These are phyloP conservation scores for Ctenodactylus gundi DNA, from an alignment of 2,113 vertebrate species.

Conservation along the genomic window DNA sequence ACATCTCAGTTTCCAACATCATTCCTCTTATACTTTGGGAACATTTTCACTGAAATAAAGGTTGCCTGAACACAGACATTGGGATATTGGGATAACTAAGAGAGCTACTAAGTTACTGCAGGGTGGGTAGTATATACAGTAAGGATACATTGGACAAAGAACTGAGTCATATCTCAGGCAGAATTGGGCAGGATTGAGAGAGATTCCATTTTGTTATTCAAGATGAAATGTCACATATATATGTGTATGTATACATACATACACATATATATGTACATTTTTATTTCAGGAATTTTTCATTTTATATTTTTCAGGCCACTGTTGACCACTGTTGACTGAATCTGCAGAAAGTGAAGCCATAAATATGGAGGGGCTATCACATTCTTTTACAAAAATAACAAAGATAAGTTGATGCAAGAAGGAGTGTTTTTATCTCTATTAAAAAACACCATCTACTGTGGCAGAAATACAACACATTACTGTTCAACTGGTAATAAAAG, in stretches of 20 bases:
- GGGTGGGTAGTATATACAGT: too few relatives aligned
- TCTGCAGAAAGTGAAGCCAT: not conserved
- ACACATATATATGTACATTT: not conserved
- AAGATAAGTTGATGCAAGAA: not conserved
- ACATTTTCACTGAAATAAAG: not conserved
- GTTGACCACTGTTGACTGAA: not conserved
- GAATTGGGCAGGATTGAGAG: not conserved
- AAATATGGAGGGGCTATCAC: not conserved
- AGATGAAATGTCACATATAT: not conserved
- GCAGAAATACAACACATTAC: conserved; percentile 3
- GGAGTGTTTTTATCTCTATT: conserved; percentile 6
- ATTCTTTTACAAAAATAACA: not conserved
- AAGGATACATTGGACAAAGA: not conserved
- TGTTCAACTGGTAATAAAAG: not conserved
- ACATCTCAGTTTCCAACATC: not conserved
- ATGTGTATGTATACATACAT: too few relatives aligned
- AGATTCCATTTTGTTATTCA: not conserved
- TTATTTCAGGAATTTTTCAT: not conserved
- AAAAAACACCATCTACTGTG: not conserved
- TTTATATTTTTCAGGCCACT: not conserved
- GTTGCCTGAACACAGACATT: not conserved
- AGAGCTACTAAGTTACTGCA: not conserved
- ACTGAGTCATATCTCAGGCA: not conserved
- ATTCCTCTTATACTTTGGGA: not conserved
- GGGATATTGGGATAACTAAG: not conserved